Base-by-base conservation (phyloP, 2,888 invertebrate genomes). In the Macrophya annulata region DNA sequence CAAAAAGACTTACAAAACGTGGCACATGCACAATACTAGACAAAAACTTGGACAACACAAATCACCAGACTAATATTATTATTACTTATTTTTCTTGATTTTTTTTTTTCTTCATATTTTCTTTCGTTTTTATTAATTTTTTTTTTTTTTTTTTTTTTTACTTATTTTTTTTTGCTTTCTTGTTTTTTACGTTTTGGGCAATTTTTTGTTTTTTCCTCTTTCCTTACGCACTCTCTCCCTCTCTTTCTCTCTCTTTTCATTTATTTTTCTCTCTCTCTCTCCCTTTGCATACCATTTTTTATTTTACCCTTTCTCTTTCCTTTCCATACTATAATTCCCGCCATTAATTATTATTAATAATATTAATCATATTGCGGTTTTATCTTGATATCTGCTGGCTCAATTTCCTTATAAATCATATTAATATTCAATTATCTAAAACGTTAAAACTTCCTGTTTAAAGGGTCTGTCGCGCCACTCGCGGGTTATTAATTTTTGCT, bases 21-120 rank as follows among this genome's bases (percentile, higher is more conserved):
- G 90, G 91, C 91, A 93, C 92, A 91, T 92, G 91, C 92, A 93
- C 92, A 92, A 92, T 92, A 92, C 90, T 92, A 92, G 91, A 92
- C 92, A 91, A 93, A 92, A 93, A 92, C 91, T 91, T 87, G 89
- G 91, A 92, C 92, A 92, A 92, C 91, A 93, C 91, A 92, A 93
- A 92, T 92, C 91, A 92, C 90, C 92, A 90, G 90, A 92, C 91
- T 93, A 91, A 90, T 90, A 90, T 68, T 37, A 62, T 71, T 51
- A 59, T 85, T 81, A 55, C 31, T 71, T 85, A 82, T 85, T 79
- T 37, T 45, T 12, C 6, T 51, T 59, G 31, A 89, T 89, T 84
- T 85, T 86, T 86, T 71, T 85, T 85, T 82, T 71, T 85, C 84
- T 82, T 83, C 87, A 84, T 68, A 85, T 68, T 51, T 25, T 15